Evolutionary conservation across 2,888 invertebrate species (phyloP).

Genomic region (Leptinotarsa juncta): DNA sequence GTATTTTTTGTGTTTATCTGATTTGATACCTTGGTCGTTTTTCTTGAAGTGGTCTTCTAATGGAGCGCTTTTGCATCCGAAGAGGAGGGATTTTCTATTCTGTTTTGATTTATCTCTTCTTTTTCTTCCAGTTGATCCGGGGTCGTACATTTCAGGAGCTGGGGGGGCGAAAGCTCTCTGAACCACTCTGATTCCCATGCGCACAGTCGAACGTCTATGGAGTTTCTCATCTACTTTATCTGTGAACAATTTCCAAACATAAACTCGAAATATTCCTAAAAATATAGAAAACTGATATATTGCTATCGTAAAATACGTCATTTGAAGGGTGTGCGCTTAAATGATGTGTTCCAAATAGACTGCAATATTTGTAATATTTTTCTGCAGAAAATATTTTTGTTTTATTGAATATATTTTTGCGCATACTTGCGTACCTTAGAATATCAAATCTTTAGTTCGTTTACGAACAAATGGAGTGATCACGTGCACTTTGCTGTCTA

Average conservation of each 20-base stretch:
- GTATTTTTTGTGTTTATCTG: background rate
- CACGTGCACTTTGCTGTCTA: too few relatives aligned
- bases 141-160: constrained; percentile 62
- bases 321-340: too few relatives aligned
- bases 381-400: too few relatives aligned
- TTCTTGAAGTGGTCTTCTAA: constrained; percentile 52
- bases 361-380: too few relatives aligned
- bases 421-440: too few relatives aligned
- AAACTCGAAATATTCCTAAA: too few relatives aligned
- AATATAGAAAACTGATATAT: too few relatives aligned
- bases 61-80: constrained; percentile 60
- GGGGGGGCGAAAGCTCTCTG: constrained; percentile 71
- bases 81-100: constrained; percentile 59
- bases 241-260: constrained; percentile 62
- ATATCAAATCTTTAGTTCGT: too few relatives aligned
- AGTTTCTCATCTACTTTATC: constrained; percentile 89
- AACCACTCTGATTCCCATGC: constrained; percentile 88
- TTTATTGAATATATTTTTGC: too few relatives aligned
- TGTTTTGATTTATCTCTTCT: constrained; percentile 54
- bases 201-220: constrained; percentile 81
- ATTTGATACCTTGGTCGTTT: constrained; percentile 41
- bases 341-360: too few relatives aligned
- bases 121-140: constrained; percentile 52
- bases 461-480: too few relatives aligned
- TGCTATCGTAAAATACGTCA: too few relatives aligned